A percentile compares a stretch with the other conserved stretches of the same genome.
phyloP scores from a whole-genome alignment of 2,797 vertebrate genomes.

The Xenops minutus region DNA sequence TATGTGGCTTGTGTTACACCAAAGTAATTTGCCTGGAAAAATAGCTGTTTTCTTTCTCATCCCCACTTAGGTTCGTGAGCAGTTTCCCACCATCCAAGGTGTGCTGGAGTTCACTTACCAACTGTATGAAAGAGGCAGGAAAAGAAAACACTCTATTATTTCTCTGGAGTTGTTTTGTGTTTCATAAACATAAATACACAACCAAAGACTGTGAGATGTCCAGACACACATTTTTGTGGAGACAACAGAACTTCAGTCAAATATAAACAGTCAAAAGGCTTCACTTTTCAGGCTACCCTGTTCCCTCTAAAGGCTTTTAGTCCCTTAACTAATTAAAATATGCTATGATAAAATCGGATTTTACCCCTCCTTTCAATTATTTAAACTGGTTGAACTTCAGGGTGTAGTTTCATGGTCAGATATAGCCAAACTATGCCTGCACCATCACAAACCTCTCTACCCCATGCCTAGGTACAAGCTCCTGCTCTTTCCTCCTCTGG shows the following conservation, averaged over 20 bases:
- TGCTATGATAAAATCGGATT: not conserved
- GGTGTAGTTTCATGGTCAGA: not conserved
- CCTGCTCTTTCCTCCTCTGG: not conserved
- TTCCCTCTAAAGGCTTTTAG: not conserved
- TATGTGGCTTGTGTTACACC: not conserved
- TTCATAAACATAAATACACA: not conserved
- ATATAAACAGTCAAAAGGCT: not conserved
- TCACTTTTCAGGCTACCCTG: not conserved
- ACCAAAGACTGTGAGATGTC: not conserved
- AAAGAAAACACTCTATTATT: not conserved
- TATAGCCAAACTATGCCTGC: not conserved
- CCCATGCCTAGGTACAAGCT: rapidly evolving
- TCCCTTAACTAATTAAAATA: not conserved
- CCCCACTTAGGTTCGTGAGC: not conserved
- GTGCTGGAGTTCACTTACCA: not conserved
- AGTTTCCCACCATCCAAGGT: not conserved
- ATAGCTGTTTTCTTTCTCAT: not conserved
- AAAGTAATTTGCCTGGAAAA: not conserved
- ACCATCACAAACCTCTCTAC: not conserved
- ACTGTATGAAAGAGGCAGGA: not conserved
- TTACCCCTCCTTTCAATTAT: not conserved
- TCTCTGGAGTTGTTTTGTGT: not conserved
- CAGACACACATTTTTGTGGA: not conserved
- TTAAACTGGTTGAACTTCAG: not conserved
- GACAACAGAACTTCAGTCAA: not conserved